These are phyloP conservation scores for Emmelina monodactyla DNA, from an alignment of 2,888 invertebrate genomes.

Conservation along the genomic window DNA sequence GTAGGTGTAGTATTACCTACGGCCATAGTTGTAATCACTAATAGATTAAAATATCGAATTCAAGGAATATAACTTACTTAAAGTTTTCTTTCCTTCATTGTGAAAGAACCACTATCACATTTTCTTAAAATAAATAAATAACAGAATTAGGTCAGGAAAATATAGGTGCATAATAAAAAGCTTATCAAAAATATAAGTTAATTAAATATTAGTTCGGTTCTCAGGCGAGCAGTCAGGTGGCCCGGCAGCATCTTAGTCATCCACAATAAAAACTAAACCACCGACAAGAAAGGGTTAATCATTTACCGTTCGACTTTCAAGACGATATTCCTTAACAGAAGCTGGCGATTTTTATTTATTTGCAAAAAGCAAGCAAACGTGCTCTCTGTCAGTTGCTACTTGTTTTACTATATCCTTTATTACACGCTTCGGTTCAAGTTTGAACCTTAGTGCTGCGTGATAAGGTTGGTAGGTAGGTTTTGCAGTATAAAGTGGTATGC, in stretches of 20 bases:
- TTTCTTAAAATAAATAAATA: too few relatives aligned
- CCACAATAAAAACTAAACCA: background rate
- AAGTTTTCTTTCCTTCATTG: too few relatives aligned
- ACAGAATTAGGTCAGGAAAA: too few relatives aligned
- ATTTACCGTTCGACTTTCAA: slow-evolving; percentile 1
- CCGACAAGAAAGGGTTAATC: background rate
- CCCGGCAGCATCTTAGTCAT: background rate
- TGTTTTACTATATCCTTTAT: background rate
- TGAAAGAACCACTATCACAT: too few relatives aligned
- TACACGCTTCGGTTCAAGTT: background rate
- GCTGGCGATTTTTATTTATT: background rate
- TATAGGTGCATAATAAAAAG: too few relatives aligned
- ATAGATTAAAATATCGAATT: too few relatives aligned
- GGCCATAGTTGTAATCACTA: too few relatives aligned
- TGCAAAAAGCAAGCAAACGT: background rate
- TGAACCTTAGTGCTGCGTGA: slow-evolving; percentile 10
- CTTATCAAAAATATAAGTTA: too few relatives aligned
- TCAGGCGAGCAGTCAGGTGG: too few relatives aligned
- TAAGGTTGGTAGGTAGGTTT: slow-evolving; percentile 20
- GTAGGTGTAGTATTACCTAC: too few relatives aligned
- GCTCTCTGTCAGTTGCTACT: slow-evolving; percentile 1
- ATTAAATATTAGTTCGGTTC: too few relatives aligned
- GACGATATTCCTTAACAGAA: background rate
- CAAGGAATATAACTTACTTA: too few relatives aligned
- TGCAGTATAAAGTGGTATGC: slow-evolving; percentile 25